These are phyloP conservation scores for Acrobasis suavella DNA, from an alignment of 2,888 invertebrate genomes.

Conservation along the genomic window DNA sequence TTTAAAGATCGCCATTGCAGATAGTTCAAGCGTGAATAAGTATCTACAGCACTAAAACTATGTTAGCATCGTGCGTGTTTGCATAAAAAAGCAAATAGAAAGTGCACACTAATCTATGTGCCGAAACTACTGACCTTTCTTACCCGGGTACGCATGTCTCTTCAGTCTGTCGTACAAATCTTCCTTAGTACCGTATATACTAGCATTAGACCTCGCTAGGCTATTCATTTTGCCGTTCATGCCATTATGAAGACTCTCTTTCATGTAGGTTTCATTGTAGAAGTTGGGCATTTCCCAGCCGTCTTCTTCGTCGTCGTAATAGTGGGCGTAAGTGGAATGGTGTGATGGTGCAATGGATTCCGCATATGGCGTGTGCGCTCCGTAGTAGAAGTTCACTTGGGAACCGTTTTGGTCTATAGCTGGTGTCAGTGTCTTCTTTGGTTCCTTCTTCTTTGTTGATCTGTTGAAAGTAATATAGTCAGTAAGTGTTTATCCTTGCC, in stretches of 20 bases:
- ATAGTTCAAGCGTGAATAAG: constrained; percentile 9
- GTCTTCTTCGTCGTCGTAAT: constrained; percentile 97
- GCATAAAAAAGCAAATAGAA: constrained; percentile 40
- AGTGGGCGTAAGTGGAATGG: constrained; percentile 97
- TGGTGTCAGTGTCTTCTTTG: constrained; percentile 94
- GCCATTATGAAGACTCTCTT: constrained; percentile 93
- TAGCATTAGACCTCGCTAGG: constrained; percentile 95
- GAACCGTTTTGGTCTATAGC: constrained; percentile 96
- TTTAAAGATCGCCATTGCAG: not conserved
- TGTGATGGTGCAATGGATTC: constrained; percentile 97
- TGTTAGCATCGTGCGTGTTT: constrained; percentile 20
- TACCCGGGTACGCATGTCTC: constrained; percentile 95
- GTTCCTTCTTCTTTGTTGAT: constrained; percentile 93
- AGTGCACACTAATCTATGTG: constrained; percentile 71
- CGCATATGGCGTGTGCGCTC: constrained; percentile 96
- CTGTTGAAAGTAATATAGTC: constrained; percentile 61
- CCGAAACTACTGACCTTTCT: constrained; percentile 90
- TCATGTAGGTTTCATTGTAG: constrained; percentile 98
- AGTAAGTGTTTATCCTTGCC: not conserved
- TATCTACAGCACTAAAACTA: constrained; percentile 19
- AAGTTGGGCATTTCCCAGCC: constrained; percentile 99
- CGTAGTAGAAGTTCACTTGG: constrained; percentile 98
- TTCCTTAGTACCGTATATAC: constrained; percentile 97
- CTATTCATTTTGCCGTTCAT: constrained; percentile 95
- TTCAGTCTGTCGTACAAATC: constrained; percentile 97